Evolutionary conservation across 2,797 vertebrate genomes (phyloP).

Genomic region (Chelmon rostratus): DNA sequence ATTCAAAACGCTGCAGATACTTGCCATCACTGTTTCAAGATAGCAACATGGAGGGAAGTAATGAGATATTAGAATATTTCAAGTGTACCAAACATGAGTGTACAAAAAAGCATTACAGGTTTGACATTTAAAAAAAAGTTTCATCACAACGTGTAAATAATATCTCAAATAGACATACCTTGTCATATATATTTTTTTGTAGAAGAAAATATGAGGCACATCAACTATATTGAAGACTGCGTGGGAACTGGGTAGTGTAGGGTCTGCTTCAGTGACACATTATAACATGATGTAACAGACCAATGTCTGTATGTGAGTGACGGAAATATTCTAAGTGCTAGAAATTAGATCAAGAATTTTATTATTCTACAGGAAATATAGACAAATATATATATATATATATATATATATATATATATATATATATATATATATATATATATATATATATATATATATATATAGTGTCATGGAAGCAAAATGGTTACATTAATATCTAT

Average conservation of each 20-base stretch:
- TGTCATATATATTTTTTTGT: constrained; percentile 80
- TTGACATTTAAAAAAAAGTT: constrained; percentile 48
- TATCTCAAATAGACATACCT: constrained; percentile 72
- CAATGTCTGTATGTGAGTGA: constrained; percentile 81
- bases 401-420: constrained; percentile 46
- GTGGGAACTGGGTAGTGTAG: constrained; percentile 72
- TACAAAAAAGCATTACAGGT: constrained; percentile 31
- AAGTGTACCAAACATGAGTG: constrained; percentile 19
- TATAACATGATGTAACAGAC: constrained; percentile 75
- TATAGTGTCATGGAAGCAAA: constrained; percentile 70
- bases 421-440: constrained; percentile 51
- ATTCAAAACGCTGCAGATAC: not conserved
- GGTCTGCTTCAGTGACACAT: constrained; percentile 72
- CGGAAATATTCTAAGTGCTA: constrained; percentile 76
- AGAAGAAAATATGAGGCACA: constrained; percentile 79
- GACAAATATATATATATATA: constrained; percentile 49
- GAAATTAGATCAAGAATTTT: constrained; percentile 71
- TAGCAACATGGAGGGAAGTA: constrained; percentile 8
- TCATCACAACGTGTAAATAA: constrained; percentile 81
- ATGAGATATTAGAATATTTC: not conserved
- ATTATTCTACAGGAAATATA: constrained; percentile 67
- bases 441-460: constrained; percentile 49
- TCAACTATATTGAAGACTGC: constrained; percentile 73
- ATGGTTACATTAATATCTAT: constrained; percentile 73
- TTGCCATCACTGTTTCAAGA: not conserved